Evolutionary conservation across 2,113 vertebrate genomes (phyloP), one percentile per base, ranked within the genome.

Genomic region (Ammodramus savannarum): DNA sequence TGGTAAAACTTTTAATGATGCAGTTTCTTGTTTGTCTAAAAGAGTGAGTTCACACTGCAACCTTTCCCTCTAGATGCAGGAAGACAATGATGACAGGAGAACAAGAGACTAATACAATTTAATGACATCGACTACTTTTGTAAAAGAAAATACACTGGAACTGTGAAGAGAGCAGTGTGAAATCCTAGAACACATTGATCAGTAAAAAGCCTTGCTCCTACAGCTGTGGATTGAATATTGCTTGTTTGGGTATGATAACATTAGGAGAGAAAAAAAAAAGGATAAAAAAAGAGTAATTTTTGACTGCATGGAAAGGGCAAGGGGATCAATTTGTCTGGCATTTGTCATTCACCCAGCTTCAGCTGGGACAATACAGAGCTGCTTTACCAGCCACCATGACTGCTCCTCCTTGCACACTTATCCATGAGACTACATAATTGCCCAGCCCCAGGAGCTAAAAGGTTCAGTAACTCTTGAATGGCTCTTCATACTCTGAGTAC

Each of bases 261-360:
- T 10, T 5, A 25, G 21, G 10, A 82, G 5, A 66, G 6, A 5
- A 21, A 44, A 16, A 13, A 5, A 4, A 51, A 26, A 9, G 3
- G 3, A 1, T 31, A 14, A 39, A 36, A 36, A 26, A 12, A 19
- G 4, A 27, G 5, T 7, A 0, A 67, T 34, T 83, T 92, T 54
- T 68, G 12, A 58, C 54, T 49, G 19, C 5, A 11, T 16, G 29
- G 22, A 71, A 48, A 90, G 36, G 32, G 57, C 34, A 88, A 57
- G 14, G 16, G 13, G 32, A 67, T 63, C 32, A 63, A 10, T 79
- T 68, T 72, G 5, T 75, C 38, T 34, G 27, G 22, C 16, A 29
- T 71, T 66, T 36, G 6, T 27, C 20, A n/a, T 75, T 68, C 32
- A 75, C 14, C 2, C 4, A 5, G 1, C 20, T 72, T 86, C 76